Percentiles rank a stretch among this genome's conserved stretches.
These are phyloP conservation scores for Aelia acuminata DNA, from an alignment of 2,888 invertebrate genomes.

Conservation along the genomic window DNA sequence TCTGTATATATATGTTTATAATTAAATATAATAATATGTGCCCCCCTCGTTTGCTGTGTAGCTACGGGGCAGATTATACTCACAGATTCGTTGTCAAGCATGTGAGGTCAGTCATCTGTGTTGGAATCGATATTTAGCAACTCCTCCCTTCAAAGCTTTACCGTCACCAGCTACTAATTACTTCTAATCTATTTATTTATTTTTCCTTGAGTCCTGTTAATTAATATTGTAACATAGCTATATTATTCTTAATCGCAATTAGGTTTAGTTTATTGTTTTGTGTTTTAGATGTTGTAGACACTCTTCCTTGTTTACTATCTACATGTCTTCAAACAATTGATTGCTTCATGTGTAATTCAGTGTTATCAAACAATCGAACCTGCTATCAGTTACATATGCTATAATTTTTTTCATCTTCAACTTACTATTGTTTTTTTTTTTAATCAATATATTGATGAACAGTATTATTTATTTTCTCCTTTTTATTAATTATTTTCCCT, in stretches of 20 bases:
- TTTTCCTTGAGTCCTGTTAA: neutral
- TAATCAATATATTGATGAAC: neutral
- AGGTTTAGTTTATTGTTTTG: no score
- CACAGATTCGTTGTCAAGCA: neutral
- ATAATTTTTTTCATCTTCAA: neutral
- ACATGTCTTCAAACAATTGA: neutral
- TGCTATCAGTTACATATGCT: neutral
- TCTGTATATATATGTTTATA: no score
- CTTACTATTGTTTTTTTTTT: neutral
- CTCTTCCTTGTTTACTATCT: neutral
- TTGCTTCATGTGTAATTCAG: neutral
- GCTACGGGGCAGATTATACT: neutral
- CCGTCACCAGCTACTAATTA: neutral
- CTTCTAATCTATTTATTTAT: neutral
- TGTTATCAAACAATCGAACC: neutral
- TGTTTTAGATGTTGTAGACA: neutral
- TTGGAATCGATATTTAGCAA: neutral
- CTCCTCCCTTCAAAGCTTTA: neutral
- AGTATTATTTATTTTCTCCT: no score
- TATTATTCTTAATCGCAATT: neutral
- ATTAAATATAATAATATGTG: neutral
- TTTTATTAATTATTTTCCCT: no score
- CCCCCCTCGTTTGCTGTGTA: neutral
- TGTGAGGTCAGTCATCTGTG: constrained; percentile 1
- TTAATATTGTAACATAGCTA: no score